Base-by-base conservation (phyloP, 2,797 vertebrate species). In the Chloroceryle amazona region DNA sequence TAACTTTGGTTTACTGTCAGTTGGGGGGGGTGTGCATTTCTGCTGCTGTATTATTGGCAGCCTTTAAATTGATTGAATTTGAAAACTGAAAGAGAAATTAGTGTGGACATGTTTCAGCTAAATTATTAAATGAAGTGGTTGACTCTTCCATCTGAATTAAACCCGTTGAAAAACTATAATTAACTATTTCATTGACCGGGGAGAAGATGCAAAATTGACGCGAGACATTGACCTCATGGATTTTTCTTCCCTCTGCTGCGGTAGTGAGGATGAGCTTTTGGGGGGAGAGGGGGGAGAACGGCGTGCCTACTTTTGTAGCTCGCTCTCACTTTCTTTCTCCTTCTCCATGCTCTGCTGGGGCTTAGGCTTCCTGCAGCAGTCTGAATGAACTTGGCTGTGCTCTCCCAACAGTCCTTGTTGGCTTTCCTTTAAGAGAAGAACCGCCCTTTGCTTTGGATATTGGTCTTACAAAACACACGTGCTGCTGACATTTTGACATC, bases 91-190 rank as follows among this genome's bases (percentile, higher is more conserved):
- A 94, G 95, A 97, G 96, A 96, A 97, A 96, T 97, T 82, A 90
- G 91, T 3, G 26, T 81, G 85, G 96, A 90, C 78, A 19, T 61
- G 65, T 93, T 82, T 96, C 94, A 89, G 55, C 94, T 97, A 90
- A 97, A 96, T 98, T 97, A 91, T 97, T 96, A 97, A 97, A 97
- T 97, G 95, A 93, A 96, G 85, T 68, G 85, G 89, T 96, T 39
- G 81, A 72, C 91, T 94, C 97, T 91, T 94, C 66, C 74, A 51
- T 95, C 87, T 96, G 97, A 90, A 94, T 96, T 95, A 96, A 96
- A 86, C 91, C 86, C 49, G 81, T 65, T 92, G 91, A 93, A 95
- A 90, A 95, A 87, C 96, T 97, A 70, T 96, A 98, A 98, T 97
- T 96, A 91, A 96, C 96, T 88, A 87, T 97, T 98, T 95, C 95